Base-by-base conservation (phyloP, 2,113 vertebrate genomes). In the Onychorhynchus coronatus region DNA sequence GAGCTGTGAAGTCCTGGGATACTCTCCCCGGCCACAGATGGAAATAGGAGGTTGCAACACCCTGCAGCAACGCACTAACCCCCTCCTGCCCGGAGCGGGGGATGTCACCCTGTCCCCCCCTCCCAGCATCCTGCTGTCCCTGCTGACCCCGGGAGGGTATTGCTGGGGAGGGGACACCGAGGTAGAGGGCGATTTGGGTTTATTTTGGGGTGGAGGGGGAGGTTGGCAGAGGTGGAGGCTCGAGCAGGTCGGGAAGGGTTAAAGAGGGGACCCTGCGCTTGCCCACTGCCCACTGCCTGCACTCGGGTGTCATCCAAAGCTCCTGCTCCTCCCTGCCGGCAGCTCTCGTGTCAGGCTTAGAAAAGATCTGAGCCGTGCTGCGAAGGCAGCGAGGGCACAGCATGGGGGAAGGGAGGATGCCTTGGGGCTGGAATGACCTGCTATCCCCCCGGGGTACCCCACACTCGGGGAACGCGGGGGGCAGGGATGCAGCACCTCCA, bases 1-100 rank as follows among this genome's bases (percentile, higher is more conserved):
- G 58, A 94, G 88, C 68, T 86, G 95, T 76, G 94, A 97, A 97
- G 89, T 97, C 92, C 96, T 94, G 58, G 44, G 94, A 96, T 96
- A 9, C 79, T 97, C 88, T 96, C 67, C 75, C 31, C 28, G 75
- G 91, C 95, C 79, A 2, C 95, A 88, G 88, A 96, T 96, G 92
- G 94, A 97, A 97, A 97, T 96, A 97, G 96, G 96, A 95, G 88
- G 88, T 96, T 97, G 95, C 95, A 96, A 66, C 92, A 96, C 70
- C 83, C 91, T 31, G 75, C 91, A 93, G 95, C 94, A 77, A 96
- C 56, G 79, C 3, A 0, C 42, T 74, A 91, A 93, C 72, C 91
- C 95, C 8, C 41, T 95, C 85, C 92, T 93, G 94, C 83, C 94
- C 5, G 46, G 41, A 52, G 78, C 66, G 10, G 42, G 61, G 87